Conservation (phyloP, 1,140 invertebrate genomes). For the Sipha flava region DNA sequence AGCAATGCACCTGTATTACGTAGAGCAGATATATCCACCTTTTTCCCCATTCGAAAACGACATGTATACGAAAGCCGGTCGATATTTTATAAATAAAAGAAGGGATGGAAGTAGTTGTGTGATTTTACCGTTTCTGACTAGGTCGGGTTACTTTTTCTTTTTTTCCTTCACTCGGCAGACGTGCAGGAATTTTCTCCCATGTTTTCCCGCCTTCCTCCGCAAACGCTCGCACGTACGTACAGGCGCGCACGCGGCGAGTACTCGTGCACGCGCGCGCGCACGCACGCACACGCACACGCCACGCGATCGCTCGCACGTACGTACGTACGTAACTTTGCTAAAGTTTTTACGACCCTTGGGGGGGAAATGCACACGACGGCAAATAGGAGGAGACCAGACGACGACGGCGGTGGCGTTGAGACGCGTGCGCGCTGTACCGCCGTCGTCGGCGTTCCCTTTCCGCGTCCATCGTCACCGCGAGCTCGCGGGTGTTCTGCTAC, state of each 20-base stretch:
- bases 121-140: background rate
- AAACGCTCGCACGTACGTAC: no score
- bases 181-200: background rate
- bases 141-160: background rate
- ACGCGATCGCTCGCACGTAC: background rate
- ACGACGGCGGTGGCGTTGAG: background rate
- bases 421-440: background rate
- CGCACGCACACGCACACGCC: background rate
- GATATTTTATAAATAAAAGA: slow-evolving; percentile 23
- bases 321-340: background rate
- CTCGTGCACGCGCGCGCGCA: no score
- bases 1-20: no score
- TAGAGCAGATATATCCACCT: background rate
- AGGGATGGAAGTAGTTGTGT: background rate
- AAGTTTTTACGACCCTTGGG: slow-evolving; percentile 32
- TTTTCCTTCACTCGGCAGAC: background rate
- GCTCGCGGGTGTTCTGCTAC: background rate
- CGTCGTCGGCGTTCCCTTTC: background rate
- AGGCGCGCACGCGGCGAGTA: background rate
- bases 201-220: background rate
- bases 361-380: background rate
- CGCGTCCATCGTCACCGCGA: background rate
- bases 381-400: background rate
- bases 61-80: background rate
- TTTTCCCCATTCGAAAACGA: background rate